A percentile compares a stretch with the other conserved stretches of the same genome.
Evolutionary conservation across 2,113 vertebrate species (phyloP).

Genomic region (Triplophysa tibetana): DNA sequence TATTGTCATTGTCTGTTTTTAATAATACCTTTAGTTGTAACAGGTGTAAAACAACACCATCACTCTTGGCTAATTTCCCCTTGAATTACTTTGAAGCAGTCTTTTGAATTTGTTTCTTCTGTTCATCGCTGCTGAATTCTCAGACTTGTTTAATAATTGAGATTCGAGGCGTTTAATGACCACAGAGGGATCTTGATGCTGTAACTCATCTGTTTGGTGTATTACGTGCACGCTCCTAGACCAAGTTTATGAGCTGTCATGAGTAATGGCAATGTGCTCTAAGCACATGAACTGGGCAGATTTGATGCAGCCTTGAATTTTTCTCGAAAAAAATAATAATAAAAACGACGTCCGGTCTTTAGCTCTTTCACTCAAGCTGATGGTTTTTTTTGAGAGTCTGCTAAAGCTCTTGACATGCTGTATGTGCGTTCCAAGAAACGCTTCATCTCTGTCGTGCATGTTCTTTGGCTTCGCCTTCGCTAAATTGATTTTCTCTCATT

Average conservation of each 20-base stretch:
- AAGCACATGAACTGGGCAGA: conserved; percentile 28
- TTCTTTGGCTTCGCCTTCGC: conserved; percentile 18
- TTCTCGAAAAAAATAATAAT: conserved; percentile 40
- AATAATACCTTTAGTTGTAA: no score
- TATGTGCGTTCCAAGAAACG: conserved; percentile 8
- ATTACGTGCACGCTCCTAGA: conserved; percentile 41
- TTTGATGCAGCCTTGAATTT: conserved; percentile 37
- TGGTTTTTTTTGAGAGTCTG: neutral
- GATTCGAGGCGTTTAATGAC: neutral
- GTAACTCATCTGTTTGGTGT: conserved; percentile 41
- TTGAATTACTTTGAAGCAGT: neutral
- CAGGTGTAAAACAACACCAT: no score
- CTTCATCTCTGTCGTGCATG: conserved; percentile 10
- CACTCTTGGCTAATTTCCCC: no score
- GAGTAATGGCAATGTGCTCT: conserved; percentile 30
- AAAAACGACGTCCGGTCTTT: neutral
- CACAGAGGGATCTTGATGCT: neutral
- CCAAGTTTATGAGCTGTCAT: conserved; percentile 52
- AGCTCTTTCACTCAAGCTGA: neutral
- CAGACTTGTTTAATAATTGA: neutral
- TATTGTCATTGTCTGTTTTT: no score
- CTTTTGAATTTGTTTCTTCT: neutral
- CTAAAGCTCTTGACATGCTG: conserved; percentile 16
- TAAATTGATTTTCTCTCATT: conserved; percentile 21
- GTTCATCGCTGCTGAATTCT: neutral